Conservation (phyloP, 2,797 vertebrate species). For the Gymnothorax javanicus region DNA sequence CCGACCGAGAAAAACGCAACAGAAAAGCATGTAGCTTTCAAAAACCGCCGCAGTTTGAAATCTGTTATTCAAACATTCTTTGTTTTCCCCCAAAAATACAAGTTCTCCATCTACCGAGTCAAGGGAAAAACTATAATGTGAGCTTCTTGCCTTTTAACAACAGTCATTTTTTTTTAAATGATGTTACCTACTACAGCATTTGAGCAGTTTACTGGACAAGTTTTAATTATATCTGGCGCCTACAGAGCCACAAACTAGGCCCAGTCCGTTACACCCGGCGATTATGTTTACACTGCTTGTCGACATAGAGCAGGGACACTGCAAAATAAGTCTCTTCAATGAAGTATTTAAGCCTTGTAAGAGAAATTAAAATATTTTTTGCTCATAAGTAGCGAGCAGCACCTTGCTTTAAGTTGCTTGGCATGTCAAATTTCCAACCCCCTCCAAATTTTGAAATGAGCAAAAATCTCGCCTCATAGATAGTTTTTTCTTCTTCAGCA, state of each 20-base stretch:
- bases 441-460: too few species aligned
- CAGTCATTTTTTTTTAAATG: not conserved
- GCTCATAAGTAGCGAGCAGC: too few species aligned
- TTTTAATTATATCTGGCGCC: conserved; percentile 9
- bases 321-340: too few species aligned
- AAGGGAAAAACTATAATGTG: not conserved
- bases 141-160: not conserved
- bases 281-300: not conserved
- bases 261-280: not conserved
- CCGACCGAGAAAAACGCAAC: not conserved
- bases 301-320: not conserved
- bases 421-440: too few species aligned
- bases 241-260: not conserved
- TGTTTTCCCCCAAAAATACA: not conserved
- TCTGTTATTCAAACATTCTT: not conserved
- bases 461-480: too few species aligned
- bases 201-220: not conserved
- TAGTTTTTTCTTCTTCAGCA: too few species aligned
- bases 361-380: too few species aligned
- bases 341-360: too few species aligned
- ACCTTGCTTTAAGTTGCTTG: too few species aligned
- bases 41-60: not conserved
- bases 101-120: not conserved
- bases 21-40: not conserved
- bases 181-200: conserved; percentile 1